Evolutionary conservation across 53 echinoderm and acorn worm genomes (phyloP).

Genomic region (Holothuria leucospilota): DNA sequence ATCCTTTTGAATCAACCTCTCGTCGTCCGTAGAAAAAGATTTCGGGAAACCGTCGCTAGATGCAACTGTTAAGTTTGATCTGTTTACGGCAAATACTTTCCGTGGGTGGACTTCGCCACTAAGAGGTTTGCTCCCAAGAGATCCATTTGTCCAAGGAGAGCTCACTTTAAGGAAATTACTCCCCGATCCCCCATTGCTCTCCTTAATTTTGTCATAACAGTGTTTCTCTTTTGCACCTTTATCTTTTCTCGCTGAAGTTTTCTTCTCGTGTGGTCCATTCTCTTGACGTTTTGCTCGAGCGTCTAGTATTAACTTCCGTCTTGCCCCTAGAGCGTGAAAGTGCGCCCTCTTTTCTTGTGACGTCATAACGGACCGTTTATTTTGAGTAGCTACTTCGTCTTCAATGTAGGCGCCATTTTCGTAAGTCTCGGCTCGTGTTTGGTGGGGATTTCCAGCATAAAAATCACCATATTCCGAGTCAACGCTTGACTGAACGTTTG

Average conservation of each 20-base stretch:
- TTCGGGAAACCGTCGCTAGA: background rate
- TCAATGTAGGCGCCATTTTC: slow-evolving; percentile 72
- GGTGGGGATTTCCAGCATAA: slow-evolving; percentile 2
- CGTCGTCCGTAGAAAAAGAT: slow-evolving; percentile 21
- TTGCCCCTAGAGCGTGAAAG: slow-evolving; percentile 74
- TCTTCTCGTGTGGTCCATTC: background rate
- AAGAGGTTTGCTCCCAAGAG: background rate
- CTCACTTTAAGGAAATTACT: slow-evolving; percentile 16
- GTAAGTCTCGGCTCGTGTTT: slow-evolving; percentile 51
- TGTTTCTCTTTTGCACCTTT: background rate
- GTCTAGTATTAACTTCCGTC: slow-evolving; percentile 45
- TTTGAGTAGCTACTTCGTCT: slow-evolving; percentile 17
- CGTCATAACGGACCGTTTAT: slow-evolving; percentile 63
- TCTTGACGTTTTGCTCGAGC: slow-evolving; percentile 23
- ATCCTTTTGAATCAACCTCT: background rate
- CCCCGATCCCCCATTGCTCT: background rate
- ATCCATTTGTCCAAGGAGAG: slow-evolving; percentile 11
- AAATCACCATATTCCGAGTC: background rate
- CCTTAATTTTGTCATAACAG: background rate
- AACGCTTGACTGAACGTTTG: too few relatives aligned
- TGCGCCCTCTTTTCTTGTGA: slow-evolving; percentile 81
- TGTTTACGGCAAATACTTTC: slow-evolving; percentile 16
- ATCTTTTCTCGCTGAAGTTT: background rate
- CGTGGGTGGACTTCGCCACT: background rate
- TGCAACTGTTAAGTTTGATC: background rate